Conservation (phyloP, 1,140 invertebrate genomes). For the Nasonia giraulti region DNA sequence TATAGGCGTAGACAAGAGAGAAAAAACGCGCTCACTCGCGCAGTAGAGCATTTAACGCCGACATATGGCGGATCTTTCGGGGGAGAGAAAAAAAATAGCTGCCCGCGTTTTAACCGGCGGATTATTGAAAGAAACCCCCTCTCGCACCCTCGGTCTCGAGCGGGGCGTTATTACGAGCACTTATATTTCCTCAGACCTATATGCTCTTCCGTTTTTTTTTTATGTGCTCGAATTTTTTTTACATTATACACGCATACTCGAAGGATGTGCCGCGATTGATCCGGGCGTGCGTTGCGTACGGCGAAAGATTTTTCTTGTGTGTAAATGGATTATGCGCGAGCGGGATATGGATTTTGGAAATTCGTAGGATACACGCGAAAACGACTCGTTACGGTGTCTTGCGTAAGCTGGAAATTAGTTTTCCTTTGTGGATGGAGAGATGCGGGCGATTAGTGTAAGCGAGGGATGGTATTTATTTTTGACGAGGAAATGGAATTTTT, state of each 20-base stretch:
- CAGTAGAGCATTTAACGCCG: conserved; percentile 29
- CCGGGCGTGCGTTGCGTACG: neutral
- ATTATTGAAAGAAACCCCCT: conserved; percentile 48
- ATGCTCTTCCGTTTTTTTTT: neutral
- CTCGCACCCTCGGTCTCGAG: conserved; percentile 14
- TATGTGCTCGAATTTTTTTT: conserved; percentile 12
- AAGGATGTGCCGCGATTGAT: conserved; percentile 13
- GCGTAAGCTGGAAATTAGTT: neutral
- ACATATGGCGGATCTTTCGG: conserved; percentile 39
- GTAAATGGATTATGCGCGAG: conserved; percentile 18
- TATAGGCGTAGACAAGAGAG: neutral
- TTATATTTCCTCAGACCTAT: conserved; percentile 42
- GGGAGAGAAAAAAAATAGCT: conserved; percentile 25
- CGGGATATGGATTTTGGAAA: conserved; percentile 29
- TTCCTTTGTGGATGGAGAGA: conserved; percentile 9
- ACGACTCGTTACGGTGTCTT: neutral
- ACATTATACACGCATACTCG: neutral
- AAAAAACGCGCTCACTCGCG: neutral
- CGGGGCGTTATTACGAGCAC: conserved; percentile 40
- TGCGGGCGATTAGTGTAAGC: conserved; percentile 28
- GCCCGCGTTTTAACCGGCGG: conserved; percentile 41
- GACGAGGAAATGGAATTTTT: too few relatives aligned
- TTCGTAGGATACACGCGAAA: conserved; percentile 8
- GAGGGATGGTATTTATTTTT: conserved; percentile 13
- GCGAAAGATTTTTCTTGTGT: conserved; percentile 1